A percentile compares a stretch with the other conserved stretches of the same genome.
These are phyloP conservation scores for Melipona quadrifasciata DNA, from an alignment of 1,140 invertebrate genomes.

Conservation along the genomic window DNA sequence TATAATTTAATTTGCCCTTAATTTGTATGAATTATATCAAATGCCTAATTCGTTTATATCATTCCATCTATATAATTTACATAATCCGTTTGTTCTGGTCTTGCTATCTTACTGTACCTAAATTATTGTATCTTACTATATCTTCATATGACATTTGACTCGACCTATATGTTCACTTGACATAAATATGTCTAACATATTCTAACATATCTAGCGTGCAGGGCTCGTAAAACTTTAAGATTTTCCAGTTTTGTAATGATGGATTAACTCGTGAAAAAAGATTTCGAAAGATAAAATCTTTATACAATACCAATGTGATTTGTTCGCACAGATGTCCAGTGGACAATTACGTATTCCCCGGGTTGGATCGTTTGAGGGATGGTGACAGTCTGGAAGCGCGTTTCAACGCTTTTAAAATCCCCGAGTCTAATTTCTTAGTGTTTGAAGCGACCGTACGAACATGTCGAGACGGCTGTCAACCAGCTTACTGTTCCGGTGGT, in stretches of 20 bases:
- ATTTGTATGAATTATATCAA: neutral
- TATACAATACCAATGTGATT: neutral
- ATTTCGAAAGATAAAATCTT: neutral
- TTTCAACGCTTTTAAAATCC: constrained; percentile 97
- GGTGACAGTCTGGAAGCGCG: constrained; percentile 94
- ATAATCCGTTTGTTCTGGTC: neutral
- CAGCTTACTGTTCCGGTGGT: constrained; percentile 90
- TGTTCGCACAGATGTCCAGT: constrained; percentile 89
- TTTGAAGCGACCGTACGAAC: constrained; percentile 96
- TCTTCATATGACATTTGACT: neutral
- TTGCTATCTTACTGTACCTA: neutral
- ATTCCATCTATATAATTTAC: neutral
- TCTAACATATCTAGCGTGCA: no score
- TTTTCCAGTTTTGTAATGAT: no score
- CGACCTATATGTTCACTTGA: neutral
- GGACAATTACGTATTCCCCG: constrained; percentile 95
- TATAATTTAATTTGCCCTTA: neutral
- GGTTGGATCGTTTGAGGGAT: constrained; percentile 91
- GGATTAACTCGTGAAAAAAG: neutral
- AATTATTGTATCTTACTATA: no score
- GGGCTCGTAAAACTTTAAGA: no score
- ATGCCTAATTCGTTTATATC: neutral
- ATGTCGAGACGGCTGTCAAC: constrained; percentile 94
- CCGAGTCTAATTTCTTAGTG: constrained; percentile 95
- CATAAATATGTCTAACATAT: no score